Evolutionary conservation across 2,797 vertebrate genomes (phyloP), one percentile per base, ranked within the genome.

Genomic region (Clarias laeviceps): DNA sequence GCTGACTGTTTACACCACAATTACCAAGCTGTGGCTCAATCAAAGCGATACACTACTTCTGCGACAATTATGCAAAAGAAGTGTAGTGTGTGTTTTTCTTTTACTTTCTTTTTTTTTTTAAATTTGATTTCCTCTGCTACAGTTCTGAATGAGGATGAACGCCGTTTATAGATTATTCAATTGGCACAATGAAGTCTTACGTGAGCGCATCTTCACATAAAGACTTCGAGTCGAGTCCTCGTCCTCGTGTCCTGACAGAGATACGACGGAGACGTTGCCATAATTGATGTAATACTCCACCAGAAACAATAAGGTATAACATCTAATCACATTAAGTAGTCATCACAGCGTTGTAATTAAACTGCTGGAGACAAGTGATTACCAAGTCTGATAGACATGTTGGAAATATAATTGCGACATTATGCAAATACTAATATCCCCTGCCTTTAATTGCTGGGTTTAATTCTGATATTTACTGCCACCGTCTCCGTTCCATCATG

Each of bases 291-390:
- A 93, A 94, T 94, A 91, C 93, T 92, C 92, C 93, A 91, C 91
- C 91, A 87, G 92, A 92, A 92, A 93, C 93, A 95, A 94, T 95
- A 95, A 95, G 94, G 92, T 94, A 94, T 94, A 93, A 93, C 93
- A 93, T 94, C 93, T 95, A 94, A 95, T 94, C 92, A 93, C 89
- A 90, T 94, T 94, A 94, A 94, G 94, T 94, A 93, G 93, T 93
- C 94, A 93, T 94, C 93, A 91, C 91, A 93, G 91, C 92, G 93
- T 91, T 94, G 94, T 95, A 95, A 96, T 95, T 95, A 94, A 96
- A 95, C 94, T 92, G 93, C 93, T 94, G 94, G 93, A 94, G 94
- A 94, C 94, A 93, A 94, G 93, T 94, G 94, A 95, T 95, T 95
- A 95, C 92, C 90, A 93, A 88, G 92, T 90, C 91, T 92, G 93